phyloP scores from a whole-genome alignment of 2,797 vertebrate genomes.

The Allobates femoralis region DNA sequence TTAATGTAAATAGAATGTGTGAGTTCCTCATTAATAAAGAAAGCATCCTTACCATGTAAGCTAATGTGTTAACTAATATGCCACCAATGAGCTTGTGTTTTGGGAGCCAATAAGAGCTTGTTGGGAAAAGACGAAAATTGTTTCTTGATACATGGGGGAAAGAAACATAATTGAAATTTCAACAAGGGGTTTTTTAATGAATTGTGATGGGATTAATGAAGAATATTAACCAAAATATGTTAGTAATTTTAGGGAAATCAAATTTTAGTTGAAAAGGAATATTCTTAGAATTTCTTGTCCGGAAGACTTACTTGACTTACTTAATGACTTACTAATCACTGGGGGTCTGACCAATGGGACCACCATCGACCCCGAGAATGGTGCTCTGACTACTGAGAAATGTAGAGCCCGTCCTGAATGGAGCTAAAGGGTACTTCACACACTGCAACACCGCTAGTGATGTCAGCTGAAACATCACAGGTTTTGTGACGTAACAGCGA shows the following conservation, averaged over 20 bases:
- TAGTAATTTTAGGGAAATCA: neutral
- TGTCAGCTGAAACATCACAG: too few species aligned
- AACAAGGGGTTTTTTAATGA: neutral
- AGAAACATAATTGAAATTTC: neutral
- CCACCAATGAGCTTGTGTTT: slow-evolving; percentile 36
- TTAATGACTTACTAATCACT: too few species aligned
- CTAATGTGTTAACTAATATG: slow-evolving; percentile 50
- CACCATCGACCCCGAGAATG: too few species aligned
- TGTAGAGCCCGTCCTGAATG: too few species aligned
- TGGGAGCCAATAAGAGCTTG: slow-evolving; percentile 35
- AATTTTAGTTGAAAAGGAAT: neutral
- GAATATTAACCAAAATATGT: neutral
- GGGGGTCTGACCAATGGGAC: too few species aligned
- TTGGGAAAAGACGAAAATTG: neutral
- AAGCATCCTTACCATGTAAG: slow-evolving; percentile 79
- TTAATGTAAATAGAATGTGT: slow-evolving; percentile 82
- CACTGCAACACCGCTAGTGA: too few species aligned
- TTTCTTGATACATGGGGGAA: neutral
- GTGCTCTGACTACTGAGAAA: too few species aligned
- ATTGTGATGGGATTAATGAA: neutral
- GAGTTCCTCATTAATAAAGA: slow-evolving; percentile 95
- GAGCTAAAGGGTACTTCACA: too few species aligned
- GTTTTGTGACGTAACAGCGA: too few species aligned
- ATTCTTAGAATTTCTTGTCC: too few species aligned
- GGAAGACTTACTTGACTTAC: too few species aligned